These are phyloP conservation scores for Tetragnatha montana DNA, from an alignment of 2,888 invertebrate species.

Conservation along the genomic window DNA sequence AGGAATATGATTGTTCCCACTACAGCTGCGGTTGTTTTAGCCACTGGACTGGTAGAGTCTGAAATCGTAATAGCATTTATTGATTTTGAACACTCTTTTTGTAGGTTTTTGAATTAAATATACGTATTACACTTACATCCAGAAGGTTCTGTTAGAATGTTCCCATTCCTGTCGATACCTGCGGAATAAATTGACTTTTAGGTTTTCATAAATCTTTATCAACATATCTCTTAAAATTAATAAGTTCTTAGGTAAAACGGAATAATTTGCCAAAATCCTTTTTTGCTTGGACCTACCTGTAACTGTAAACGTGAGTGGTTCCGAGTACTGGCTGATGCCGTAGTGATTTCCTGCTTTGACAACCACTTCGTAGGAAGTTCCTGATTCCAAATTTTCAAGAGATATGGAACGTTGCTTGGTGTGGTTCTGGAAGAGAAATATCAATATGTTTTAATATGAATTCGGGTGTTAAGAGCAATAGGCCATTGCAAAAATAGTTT, in stretches of 20 bases:
- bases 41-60: conserved; percentile 49
- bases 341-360: conserved; percentile 88
- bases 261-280: no score
- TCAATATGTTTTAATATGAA: no score
- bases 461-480: no score
- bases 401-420: conserved; percentile 67
- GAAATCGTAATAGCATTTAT: background rate
- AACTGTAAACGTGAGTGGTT: conserved; percentile 84
- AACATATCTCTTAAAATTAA: background rate
- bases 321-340: conserved; percentile 86
- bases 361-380: conserved; percentile 86
- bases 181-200: background rate
- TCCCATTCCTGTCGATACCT: conserved; percentile 51
- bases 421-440: conserved; percentile 67
- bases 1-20: conserved; percentile 79
- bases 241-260: background rate
- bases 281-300: conserved; percentile 43
- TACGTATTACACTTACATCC: conserved; percentile 53
- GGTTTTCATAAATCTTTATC: background rate
- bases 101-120: no score
- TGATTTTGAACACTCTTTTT: no score
- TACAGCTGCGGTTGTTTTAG: conserved; percentile 79
- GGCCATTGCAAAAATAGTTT: no score
- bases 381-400: conserved; percentile 82
- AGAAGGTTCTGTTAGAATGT: conserved; percentile 47